Conservation (phyloP, 2,888 invertebrate genomes). For the Artemia sinica region DNA sequence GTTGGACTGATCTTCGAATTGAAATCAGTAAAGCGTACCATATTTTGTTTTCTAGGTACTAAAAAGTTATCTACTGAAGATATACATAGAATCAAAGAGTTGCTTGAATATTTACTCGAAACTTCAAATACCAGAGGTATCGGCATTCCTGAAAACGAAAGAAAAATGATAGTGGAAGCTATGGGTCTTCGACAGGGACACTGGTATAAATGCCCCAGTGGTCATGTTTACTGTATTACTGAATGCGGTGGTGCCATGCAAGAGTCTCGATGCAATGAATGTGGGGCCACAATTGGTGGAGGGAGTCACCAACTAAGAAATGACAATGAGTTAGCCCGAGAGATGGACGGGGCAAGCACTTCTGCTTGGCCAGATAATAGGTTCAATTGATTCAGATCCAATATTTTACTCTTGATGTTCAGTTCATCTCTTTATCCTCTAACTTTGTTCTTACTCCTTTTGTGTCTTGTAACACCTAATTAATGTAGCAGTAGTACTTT, state of each 20-base stretch:
- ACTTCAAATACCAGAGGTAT: constrained; percentile 22
- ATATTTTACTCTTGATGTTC: no score
- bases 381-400: not conserved
- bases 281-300: constrained; percentile 41
- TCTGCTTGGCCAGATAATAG: constrained; percentile 25
- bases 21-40: no score
- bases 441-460: no score
- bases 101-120: no score
- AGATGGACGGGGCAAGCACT: constrained; percentile 32
- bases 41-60: no score
- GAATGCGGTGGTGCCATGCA: constrained; percentile 49
- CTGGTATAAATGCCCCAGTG: constrained; percentile 55
- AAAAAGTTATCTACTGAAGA: no score
- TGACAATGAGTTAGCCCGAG: constrained; percentile 34
- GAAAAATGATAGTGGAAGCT: constrained; percentile 39
- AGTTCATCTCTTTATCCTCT: no score
- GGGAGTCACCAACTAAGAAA: constrained; percentile 34
- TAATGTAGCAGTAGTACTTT: no score
- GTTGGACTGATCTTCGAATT: no score
- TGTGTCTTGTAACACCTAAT: no score
- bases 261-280: constrained; percentile 40
- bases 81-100: no score
- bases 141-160: constrained; percentile 35
- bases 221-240: constrained; percentile 46
- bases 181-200: constrained; percentile 40